These are phyloP conservation scores for Patella caerulea DNA, from an alignment of 2,888 invertebrate species.

Conservation along the genomic window DNA sequence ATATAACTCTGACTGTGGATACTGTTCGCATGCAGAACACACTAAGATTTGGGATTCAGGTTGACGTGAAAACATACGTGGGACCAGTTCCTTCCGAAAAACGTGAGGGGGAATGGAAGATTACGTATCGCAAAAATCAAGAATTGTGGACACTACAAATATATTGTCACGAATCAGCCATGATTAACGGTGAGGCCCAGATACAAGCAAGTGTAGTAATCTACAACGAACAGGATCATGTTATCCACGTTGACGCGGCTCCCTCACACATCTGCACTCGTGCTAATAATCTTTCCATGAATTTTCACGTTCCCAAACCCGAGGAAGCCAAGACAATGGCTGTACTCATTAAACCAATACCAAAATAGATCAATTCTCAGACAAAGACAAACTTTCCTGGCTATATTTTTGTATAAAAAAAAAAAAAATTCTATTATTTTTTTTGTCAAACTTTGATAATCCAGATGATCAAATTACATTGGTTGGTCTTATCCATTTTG, in stretches of 20 bases:
- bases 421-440: neutral
- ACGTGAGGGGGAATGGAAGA: constrained; percentile 70
- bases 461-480: neutral
- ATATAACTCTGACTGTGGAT: constrained; percentile 67
- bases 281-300: constrained; percentile 59
- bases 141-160: constrained; percentile 67
- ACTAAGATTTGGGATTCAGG: constrained; percentile 69
- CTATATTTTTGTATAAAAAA: neutral
- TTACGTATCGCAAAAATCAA: constrained; percentile 68
- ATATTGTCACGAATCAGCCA: constrained; percentile 69
- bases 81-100: constrained; percentile 67
- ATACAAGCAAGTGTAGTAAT: constrained; percentile 65
- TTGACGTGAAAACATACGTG: constrained; percentile 68
- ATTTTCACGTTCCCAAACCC: constrained; percentile 52
- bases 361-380: constrained; percentile 36
- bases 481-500: too few relatives aligned
- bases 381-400: neutral
- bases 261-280: constrained; percentile 57
- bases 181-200: constrained; percentile 65
- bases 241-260: constrained; percentile 67
- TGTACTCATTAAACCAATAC: constrained; percentile 67
- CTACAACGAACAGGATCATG: constrained; percentile 65
- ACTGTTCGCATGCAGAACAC: constrained; percentile 70
- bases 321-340: constrained; percentile 63
- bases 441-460: neutral